Percentiles rank a stretch among this genome's conserved stretches.
Conservation (phyloP, 2,113 vertebrate species). For the Apodemus sylvaticus region DNA sequence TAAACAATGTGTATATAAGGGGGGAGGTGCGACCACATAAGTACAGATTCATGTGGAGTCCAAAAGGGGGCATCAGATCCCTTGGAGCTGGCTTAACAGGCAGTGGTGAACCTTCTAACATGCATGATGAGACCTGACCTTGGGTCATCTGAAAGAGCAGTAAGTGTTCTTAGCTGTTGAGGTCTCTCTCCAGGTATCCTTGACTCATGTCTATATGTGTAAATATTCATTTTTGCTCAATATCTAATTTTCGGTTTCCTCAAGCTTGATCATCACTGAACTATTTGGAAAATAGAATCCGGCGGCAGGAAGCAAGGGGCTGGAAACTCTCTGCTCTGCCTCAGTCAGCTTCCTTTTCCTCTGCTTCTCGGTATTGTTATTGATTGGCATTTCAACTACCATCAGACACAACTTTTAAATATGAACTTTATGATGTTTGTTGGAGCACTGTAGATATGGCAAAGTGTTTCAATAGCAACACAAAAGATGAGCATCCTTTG, state of each 20-base stretch:
- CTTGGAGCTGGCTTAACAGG: neutral
- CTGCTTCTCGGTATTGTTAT: neutral
- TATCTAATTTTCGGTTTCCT: conserved; percentile 14
- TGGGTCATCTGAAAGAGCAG: neutral
- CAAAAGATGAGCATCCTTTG: neutral
- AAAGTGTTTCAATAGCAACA: conserved; percentile 20
- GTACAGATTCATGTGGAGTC: neutral
- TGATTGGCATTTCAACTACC: conserved; percentile 43
- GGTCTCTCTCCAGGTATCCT: neutral
- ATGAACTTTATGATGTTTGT: conserved; percentile 1
- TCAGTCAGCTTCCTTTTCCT: neutral
- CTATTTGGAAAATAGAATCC: neutral
- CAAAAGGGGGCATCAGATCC: neutral
- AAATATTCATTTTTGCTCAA: neutral
- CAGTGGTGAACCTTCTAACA: no score
- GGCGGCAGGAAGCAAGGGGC: neutral
- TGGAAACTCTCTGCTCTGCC: neutral
- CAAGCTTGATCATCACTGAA: neutral
- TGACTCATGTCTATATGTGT: neutral
- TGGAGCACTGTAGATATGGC: conserved; percentile 25
- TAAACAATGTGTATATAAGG: neutral
- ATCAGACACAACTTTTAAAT: conserved; percentile 26
- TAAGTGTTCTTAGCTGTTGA: neutral
- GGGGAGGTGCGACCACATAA: no score
- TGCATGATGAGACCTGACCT: neutral